Evolutionary conservation across 2,888 invertebrate genomes (phyloP).

Genomic region (Parochlus steinenii): DNA sequence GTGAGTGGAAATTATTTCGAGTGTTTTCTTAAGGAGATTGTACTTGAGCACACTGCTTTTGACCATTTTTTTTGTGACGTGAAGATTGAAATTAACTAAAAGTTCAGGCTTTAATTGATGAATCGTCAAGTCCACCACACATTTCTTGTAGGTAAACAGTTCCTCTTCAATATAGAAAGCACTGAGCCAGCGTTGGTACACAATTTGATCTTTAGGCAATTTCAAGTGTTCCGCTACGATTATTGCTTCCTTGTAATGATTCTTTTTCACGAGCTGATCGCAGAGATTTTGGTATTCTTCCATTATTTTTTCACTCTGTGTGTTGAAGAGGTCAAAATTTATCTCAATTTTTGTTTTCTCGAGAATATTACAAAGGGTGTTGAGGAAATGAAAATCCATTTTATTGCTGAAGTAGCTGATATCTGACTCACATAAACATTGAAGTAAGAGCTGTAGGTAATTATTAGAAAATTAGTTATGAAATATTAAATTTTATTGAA

Average conservation of each 20-base stretch:
- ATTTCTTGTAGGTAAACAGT: constrained; percentile 37
- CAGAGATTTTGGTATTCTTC: constrained; percentile 33
- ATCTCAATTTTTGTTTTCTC: constrained; percentile 37
- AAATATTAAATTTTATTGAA: constrained; percentile 41
- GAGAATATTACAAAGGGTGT: constrained; percentile 39
- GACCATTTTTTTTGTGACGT: constrained; percentile 34
- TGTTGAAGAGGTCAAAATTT: constrained; percentile 27
- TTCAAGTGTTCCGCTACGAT: constrained; percentile 32
- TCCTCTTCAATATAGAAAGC: constrained; percentile 31
- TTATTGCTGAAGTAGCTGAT: constrained; percentile 36
- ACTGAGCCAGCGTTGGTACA: constrained; percentile 32
- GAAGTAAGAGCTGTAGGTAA: constrained; percentile 45
- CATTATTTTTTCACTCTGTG: constrained; percentile 19
- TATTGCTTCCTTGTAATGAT: constrained; percentile 35
- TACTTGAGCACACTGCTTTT: constrained; percentile 31
- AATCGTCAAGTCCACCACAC: constrained; percentile 42
- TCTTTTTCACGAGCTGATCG: constrained; percentile 27
- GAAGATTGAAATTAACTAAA: constrained; percentile 44
- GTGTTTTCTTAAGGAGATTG: constrained; percentile 26
- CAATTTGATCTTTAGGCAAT: constrained; percentile 30
- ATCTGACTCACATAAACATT: constrained; percentile 37
- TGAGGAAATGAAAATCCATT: constrained; percentile 30
- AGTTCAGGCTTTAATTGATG: constrained; percentile 42
- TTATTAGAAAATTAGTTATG: constrained; percentile 45
- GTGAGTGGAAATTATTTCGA: constrained; percentile 27